Percentiles rank a stretch among this genome's conserved stretches.
Conservation (phyloP, 2,797 vertebrate species). For the Syncerus caffer region DNA sequence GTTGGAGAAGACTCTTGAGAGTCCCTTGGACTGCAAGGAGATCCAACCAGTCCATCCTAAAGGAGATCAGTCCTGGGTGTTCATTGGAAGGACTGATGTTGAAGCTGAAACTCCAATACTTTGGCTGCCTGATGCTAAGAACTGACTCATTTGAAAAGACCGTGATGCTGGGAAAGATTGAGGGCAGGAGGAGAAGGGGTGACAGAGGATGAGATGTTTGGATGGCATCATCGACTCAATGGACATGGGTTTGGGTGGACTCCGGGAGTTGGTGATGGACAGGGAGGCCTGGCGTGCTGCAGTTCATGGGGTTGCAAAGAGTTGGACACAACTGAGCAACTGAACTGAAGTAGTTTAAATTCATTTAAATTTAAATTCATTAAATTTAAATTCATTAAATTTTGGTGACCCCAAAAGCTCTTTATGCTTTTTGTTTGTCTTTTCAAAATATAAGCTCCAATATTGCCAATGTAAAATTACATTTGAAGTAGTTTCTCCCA, state of each 20-base stretch:
- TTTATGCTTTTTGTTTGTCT: not conserved
- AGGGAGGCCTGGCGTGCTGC: not conserved
- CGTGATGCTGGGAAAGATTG: not conserved
- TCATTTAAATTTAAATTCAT: too few species aligned
- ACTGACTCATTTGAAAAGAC: not conserved
- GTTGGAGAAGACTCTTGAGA: not conserved
- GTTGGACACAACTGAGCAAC: accelerated
- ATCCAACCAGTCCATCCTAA: not conserved
- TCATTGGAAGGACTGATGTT: not conserved
- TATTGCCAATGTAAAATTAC: conserved; percentile 10
- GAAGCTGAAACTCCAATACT: not conserved
- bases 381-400: too few species aligned
- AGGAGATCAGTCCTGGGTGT: not conserved
- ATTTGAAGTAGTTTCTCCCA: conserved; percentile 9
- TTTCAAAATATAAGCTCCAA: conserved; percentile 1
- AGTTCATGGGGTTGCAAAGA: not conserved
- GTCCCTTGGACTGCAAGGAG: not conserved
- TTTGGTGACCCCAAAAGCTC: not conserved
- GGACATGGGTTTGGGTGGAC: not conserved
- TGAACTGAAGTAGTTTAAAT: not conserved
- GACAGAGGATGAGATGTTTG: not conserved
- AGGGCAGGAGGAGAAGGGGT: not conserved
- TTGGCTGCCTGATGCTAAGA: accelerated
- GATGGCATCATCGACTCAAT: not conserved
- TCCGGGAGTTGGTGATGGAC: not conserved